A percentile compares a stretch with the other conserved stretches of the same genome.
Evolutionary conservation across 1,140 invertebrate species (phyloP).

Genomic region (Hermetia illucens): DNA sequence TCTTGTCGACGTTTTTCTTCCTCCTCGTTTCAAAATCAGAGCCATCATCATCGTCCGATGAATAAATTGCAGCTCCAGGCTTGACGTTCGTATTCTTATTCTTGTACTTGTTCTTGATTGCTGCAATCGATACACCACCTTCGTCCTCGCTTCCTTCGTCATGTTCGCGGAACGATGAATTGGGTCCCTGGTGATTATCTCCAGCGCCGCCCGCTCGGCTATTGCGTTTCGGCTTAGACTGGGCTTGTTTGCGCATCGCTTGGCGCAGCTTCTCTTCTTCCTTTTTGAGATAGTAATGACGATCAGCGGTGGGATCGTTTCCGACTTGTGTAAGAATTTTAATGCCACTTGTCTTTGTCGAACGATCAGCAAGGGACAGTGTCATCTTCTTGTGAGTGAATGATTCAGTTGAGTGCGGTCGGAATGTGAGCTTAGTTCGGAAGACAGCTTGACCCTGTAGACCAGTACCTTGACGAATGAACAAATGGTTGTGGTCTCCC

Average conservation of each 20-base stretch:
- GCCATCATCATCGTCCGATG: slow-evolving; percentile 79
- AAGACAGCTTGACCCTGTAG: slow-evolving; percentile 96
- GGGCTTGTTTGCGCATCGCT: slow-evolving; percentile 53
- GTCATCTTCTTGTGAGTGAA: slow-evolving; percentile 99
- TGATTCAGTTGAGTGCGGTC: slow-evolving; percentile 94
- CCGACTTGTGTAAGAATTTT: slow-evolving; percentile 92
- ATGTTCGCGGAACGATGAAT: slow-evolving; percentile 37
- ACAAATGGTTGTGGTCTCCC: slow-evolving; percentile 89
- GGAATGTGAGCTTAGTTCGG: slow-evolving; percentile 89
- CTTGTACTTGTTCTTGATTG: slow-evolving; percentile 93
- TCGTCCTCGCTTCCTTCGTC: slow-evolving; percentile 84
- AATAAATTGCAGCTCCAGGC: slow-evolving; percentile 60
- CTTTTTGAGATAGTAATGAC: slow-evolving; percentile 82
- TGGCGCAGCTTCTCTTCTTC: slow-evolving; percentile 86
- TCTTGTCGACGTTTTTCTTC: slow-evolving; percentile 58
- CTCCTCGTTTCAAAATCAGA: slow-evolving; percentile 72
- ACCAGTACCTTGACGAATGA: slow-evolving; percentile 94
- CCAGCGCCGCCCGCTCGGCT: slow-evolving; percentile 46
- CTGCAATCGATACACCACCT: slow-evolving; percentile 77
- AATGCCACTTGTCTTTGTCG: slow-evolving; percentile 91
- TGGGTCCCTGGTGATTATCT: slow-evolving; percentile 23
- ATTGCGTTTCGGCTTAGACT: slow-evolving; percentile 39
- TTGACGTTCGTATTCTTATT: slow-evolving; percentile 31
- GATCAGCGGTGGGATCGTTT: slow-evolving; percentile 82
- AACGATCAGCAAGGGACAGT: slow-evolving; percentile 88